Conservation (phyloP, 1,140 invertebrate species). For the Ceratina australensis region DNA sequence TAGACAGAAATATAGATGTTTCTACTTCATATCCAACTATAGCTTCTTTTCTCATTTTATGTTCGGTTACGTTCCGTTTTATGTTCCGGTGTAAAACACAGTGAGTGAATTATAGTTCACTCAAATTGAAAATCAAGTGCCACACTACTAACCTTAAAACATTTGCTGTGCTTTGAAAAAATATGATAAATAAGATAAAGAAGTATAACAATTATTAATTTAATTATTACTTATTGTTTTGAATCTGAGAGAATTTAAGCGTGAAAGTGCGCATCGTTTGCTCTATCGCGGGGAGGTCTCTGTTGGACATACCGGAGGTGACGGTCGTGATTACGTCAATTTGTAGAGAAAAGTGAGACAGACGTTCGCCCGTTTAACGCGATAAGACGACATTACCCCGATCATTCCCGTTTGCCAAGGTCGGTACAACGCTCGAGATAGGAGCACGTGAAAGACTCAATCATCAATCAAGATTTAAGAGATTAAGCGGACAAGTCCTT, state of each 20-base stretch:
- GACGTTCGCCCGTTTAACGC: slow-evolving; percentile 14
- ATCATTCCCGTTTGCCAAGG: background rate
- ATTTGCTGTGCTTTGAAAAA: too few relatives aligned
- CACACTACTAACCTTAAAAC: too few relatives aligned
- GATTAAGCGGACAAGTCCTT: slow-evolving; percentile 39
- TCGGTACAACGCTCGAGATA: slow-evolving; percentile 10
- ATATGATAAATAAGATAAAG: too few relatives aligned
- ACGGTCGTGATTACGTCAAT: background rate
- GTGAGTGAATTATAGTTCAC: background rate
- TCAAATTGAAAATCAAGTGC: background rate
- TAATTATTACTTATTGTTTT: too few relatives aligned
- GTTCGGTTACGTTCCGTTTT: background rate
- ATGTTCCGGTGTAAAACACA: background rate
- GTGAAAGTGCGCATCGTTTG: background rate
- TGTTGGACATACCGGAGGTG: background rate
- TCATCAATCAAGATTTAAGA: slow-evolving; percentile 46
- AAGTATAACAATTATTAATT: too few relatives aligned
- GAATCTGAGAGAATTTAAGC: too few relatives aligned
- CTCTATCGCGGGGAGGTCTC: too few relatives aligned
- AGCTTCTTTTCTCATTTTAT: background rate
- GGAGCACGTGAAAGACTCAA: slow-evolving; percentile 19
- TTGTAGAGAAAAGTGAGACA: slow-evolving; percentile 10
- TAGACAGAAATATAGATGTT: slow-evolving; percentile 27
- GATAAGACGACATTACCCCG: slow-evolving; percentile 22
- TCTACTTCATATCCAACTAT: slow-evolving; percentile 12